Evolutionary conservation across 1,140 invertebrate species (phyloP).

Genomic region (Cydia splendana): DNA sequence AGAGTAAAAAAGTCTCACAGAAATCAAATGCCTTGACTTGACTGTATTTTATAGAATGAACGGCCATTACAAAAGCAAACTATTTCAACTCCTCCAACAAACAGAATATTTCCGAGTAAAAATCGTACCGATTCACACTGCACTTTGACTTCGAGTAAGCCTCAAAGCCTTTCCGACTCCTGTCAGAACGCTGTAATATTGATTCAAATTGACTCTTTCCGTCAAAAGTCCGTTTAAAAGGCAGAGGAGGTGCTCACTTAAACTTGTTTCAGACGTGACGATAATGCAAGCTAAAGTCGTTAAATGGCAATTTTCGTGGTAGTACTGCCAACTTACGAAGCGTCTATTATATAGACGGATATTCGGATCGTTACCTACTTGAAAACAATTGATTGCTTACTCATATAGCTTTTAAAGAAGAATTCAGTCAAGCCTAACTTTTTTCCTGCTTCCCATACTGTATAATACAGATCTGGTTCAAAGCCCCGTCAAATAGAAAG

Average conservation of each 20-base stretch:
- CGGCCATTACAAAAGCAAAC: neutral
- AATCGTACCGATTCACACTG: neutral
- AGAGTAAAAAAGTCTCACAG: too few species aligned
- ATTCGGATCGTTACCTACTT: neutral
- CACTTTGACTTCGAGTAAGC: conserved; percentile 6
- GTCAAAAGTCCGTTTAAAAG: neutral
- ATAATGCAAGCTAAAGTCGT: too few species aligned
- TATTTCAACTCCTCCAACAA: neutral
- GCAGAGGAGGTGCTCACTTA: neutral
- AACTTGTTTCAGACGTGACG: neutral
- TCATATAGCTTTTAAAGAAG: neutral
- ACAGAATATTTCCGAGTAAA: neutral
- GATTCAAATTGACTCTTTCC: conserved; percentile 25
- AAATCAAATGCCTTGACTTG: too few species aligned
- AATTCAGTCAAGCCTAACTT: neutral
- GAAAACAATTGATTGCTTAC: too few species aligned
- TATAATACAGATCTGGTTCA: too few species aligned
- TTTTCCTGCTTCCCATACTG: too few species aligned
- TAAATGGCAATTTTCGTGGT: too few species aligned
- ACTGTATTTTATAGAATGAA: neutral
- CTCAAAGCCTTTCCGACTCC: neutral
- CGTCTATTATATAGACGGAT: neutral
- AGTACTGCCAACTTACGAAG: too few species aligned
- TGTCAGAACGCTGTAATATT: conserved; percentile 19
- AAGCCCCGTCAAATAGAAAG: too few species aligned